phyloP scores from a whole-genome alignment of 2,113 vertebrate genomes.

The Dicaeum eximium region DNA sequence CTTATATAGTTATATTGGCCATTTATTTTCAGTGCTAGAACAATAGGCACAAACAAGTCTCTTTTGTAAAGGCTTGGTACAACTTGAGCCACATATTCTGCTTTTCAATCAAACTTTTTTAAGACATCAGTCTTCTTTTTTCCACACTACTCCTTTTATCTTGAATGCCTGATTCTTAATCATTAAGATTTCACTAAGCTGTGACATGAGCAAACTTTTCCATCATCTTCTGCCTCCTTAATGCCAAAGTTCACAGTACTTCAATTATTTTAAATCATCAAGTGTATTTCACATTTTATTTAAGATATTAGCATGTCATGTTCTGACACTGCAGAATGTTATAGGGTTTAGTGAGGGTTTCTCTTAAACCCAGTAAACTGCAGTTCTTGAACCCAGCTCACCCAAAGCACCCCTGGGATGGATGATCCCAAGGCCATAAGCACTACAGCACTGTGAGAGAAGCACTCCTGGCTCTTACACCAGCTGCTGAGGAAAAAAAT shows the following conservation, averaged over 20 bases:
- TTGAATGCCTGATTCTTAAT: neutral
- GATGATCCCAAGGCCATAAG: neutral
- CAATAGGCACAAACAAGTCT: neutral
- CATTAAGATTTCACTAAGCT: neutral
- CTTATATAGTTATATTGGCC: neutral
- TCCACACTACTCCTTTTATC: neutral
- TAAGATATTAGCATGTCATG: neutral
- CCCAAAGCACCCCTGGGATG: neutral
- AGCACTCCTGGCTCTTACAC: neutral
- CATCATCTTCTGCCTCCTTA: neutral
- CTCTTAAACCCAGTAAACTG: neutral
- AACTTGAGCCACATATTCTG: neutral
- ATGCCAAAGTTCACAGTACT: neutral
- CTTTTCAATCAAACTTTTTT: neutral
- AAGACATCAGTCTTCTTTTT: neutral
- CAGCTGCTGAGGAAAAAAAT: neutral
- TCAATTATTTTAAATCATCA: neutral
- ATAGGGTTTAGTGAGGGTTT: neutral
- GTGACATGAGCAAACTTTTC: neutral
- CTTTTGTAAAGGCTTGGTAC: neutral
- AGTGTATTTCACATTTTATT: neutral
- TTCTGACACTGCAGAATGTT: neutral
- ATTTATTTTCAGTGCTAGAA: neutral
- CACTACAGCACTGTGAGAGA: neutral
- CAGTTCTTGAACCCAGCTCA: neutral